Base-by-base conservation (phyloP, 2,888 invertebrate genomes). In the Agriopis aurantiaria region DNA sequence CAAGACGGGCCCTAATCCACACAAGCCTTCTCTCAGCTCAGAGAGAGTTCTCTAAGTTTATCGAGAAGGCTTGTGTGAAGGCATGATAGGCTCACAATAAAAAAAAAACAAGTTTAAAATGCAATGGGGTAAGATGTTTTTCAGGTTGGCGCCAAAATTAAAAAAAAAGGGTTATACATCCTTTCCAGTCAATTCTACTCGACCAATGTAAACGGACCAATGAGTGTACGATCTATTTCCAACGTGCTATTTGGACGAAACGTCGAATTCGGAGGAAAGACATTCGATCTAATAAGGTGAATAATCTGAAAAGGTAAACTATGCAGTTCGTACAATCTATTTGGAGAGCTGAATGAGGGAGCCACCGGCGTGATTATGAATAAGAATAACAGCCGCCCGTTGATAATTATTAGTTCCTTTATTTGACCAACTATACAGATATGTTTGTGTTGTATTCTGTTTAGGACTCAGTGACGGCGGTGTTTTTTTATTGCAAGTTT, bases 281-380 rank as follows among this genome's bases (percentile, higher is more conserved):
- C 45, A 71, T 71, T 59, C 59, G 70, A 71, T 71, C 46, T 66
- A 66, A 52, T 11, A 52, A 63, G 63, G 70, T 70, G 46, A 71
- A 71, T 43, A 69, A 9, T 61, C 69, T 9, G 8, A 17, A 48
- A 58, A 52, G 49, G 68, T 60, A 68, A 68, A 68, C 62, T 60
- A 10, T 12, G 10, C 40, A 7, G 14, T 14, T 2, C 41, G 17
- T 11, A 48, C 41, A 57, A 17, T 7, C 6, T 45, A 57, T 11
- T 3, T 17, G 12, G 9, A 7, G 12, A 12, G 10, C 4, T 45
- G 12, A 8, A n/a, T 17, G n/a, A 6, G 3, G 58, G 58, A 17
- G 46, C 23, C 33, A 48, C 46, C 3, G 9, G 8, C 33, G 45
- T 5, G 17, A 1, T 11, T 45, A 7, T 23, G 7, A 12, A 45